These are phyloP conservation scores for Amazona vittata DNA, from an alignment of 2,113 vertebrate species.

Conservation along the genomic window DNA sequence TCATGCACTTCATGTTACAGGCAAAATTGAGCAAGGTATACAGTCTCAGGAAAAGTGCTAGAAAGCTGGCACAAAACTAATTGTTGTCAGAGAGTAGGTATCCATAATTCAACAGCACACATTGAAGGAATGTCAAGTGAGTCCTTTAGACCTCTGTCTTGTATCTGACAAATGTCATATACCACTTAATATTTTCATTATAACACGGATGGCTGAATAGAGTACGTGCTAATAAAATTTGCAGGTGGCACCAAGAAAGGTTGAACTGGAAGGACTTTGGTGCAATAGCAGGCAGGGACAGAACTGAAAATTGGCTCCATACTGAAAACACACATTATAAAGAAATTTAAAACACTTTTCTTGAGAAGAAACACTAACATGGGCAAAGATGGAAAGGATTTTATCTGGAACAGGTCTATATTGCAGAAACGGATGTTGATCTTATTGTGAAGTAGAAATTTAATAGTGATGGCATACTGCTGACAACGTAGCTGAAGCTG, in stretches of 20 bases:
- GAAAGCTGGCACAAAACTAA: background rate
- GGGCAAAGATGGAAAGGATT: background rate
- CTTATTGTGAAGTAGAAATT: background rate
- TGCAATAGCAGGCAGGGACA: fast-evolving
- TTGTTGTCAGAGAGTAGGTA: background rate
- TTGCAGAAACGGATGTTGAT: background rate
- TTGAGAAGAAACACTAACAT: background rate
- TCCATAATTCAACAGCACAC: background rate
- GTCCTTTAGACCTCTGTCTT: background rate
- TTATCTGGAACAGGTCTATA: background rate
- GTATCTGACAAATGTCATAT: background rate
- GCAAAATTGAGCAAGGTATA: background rate
- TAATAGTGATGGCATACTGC: background rate
- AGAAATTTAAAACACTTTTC: background rate
- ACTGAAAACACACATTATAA: background rate
- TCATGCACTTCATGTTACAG: background rate
- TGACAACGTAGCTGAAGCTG: background rate
- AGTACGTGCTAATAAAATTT: background rate
- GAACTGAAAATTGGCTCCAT: background rate
- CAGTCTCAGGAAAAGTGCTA: background rate
- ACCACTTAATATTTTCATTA: background rate
- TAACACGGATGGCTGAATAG: background rate
- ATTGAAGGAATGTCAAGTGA: background rate
- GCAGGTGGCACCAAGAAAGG: fast-evolving
- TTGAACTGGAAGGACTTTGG: background rate